phyloP scores from a whole-genome alignment of 2,113 vertebrate species.

The Nanorana parkeri region DNA sequence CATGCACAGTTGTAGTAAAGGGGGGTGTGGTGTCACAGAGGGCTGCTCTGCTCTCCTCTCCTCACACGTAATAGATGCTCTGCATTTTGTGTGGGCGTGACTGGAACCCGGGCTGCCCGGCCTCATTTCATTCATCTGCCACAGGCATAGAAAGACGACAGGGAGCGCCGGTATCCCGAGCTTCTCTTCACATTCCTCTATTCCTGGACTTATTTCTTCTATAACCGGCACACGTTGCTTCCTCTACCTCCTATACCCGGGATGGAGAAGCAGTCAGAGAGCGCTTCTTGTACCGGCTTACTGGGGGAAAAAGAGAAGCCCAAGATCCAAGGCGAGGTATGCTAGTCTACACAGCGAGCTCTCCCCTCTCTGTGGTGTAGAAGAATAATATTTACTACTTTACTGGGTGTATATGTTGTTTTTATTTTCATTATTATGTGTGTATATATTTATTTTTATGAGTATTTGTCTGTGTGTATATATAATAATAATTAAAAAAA shows the following conservation, averaged over 20 bases:
- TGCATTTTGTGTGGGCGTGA: not conserved
- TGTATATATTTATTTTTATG: too few relatives aligned
- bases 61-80: not conserved
- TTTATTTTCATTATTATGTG: too few relatives aligned
- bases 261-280: slow-evolving; percentile 42
- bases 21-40: not conserved
- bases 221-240: not conserved
- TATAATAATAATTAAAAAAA: too few relatives aligned
- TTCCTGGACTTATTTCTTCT: not conserved
- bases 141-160: not conserved
- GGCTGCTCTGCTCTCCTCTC: too few relatives aligned
- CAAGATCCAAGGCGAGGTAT: not conserved
- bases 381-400: too few relatives aligned
- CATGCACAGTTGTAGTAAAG: not conserved
- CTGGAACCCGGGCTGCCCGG: not conserved
- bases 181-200: too few relatives aligned
- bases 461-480: too few relatives aligned
- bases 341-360: too few relatives aligned
- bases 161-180: not conserved
- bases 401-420: too few relatives aligned
- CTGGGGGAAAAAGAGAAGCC: slow-evolving; percentile 30
- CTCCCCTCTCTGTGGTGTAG: too few relatives aligned
- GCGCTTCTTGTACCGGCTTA: slow-evolving; percentile 39
- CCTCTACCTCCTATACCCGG: fast-evolving
- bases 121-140: slow-evolving; percentile 10